Evolutionary conservation across 2,888 invertebrate species (phyloP).

Genomic region (Tipula helvola): DNA sequence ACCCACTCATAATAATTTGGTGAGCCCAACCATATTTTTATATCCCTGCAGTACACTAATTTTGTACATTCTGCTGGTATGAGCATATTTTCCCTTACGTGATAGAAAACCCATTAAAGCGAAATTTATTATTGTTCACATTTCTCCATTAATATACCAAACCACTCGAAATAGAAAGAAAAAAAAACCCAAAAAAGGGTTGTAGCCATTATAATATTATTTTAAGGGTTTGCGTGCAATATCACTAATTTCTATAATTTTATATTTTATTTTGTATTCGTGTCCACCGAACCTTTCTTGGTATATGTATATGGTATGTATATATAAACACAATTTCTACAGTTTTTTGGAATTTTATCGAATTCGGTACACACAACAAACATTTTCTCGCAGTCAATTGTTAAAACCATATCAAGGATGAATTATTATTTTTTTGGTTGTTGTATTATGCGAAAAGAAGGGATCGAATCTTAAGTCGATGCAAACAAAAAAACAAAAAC

Average conservation of each 20-base stretch:
- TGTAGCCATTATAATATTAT: not conserved
- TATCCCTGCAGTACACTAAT: not conserved
- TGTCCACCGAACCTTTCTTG: not conserved
- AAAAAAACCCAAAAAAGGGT: not conserved
- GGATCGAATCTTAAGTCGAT: not conserved
- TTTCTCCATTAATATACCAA: not conserved
- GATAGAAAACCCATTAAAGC: not conserved
- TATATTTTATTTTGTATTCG: not conserved
- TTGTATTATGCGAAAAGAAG: not conserved
- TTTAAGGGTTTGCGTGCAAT: not conserved
- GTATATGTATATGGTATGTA: too few species aligned
- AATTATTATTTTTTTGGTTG: not conserved
- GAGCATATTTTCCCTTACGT: not conserved
- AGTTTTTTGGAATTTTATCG: not conserved
- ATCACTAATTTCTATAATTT: not conserved
- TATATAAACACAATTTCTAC: not conserved
- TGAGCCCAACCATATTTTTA: not conserved
- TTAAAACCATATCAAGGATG: not conserved
- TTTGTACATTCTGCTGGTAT: not conserved
- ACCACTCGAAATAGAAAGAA: not conserved
- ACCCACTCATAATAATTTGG: not conserved
- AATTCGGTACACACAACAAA: not conserved
- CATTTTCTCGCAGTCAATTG: not conserved
- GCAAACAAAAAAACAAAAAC: not conserved
- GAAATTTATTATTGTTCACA: not conserved